Evolutionary conservation across 2,888 invertebrate species (phyloP), one percentile per base, ranked within the genome.

Genomic region (Polydrusus pterygomalis): DNA sequence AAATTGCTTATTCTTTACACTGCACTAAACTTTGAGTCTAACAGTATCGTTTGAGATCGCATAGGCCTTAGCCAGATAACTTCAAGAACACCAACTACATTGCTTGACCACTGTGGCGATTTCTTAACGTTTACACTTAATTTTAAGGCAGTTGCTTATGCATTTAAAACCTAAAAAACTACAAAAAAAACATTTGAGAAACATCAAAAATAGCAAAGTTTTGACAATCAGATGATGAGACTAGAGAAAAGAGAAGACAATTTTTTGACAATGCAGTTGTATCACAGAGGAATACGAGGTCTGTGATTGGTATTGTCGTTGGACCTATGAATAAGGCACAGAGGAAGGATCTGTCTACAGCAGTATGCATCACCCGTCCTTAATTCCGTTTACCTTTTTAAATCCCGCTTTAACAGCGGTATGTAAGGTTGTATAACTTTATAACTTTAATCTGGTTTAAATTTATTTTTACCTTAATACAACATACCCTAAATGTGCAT

Each of bases 201-300:
- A 38, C 10, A n/a, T 1, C 7, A 11, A 10, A 40, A 25, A 54
- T 20, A 6, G 25, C 25, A 10, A 54, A 54, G 30, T 25, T 20
- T 68, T 68, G 68, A 68, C 68, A 56, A 47, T 67, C 67, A 68
- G 68, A 56, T 68, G 68, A 18, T 68, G n/a, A n/a, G n/a, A n/a
- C n/a, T n/a, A n/a, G n/a, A n/a, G n/a, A n/a, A n/a, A n/a, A n/a
- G n/a, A n/a, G n/a, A n/a, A n/a, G n/a, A n/a, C n/a, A n/a, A n/a
- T n/a, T n/a, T n/a, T 51, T 43, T 18, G 51, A 51, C 20, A 20
- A 40, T 49, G 25, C n/a, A n/a, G n/a, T n/a, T n/a, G n/a, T n/a
- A n/a, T n/a, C n/a, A n/a, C n/a, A n/a, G n/a, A n/a, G n/a, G n/a
- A n/a, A n/a, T n/a, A n/a, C n/a, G n/a, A n/a, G n/a, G n/a, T n/a